Conservation (phyloP, 2,113 vertebrate genomes). For the Lampris incognitus region DNA sequence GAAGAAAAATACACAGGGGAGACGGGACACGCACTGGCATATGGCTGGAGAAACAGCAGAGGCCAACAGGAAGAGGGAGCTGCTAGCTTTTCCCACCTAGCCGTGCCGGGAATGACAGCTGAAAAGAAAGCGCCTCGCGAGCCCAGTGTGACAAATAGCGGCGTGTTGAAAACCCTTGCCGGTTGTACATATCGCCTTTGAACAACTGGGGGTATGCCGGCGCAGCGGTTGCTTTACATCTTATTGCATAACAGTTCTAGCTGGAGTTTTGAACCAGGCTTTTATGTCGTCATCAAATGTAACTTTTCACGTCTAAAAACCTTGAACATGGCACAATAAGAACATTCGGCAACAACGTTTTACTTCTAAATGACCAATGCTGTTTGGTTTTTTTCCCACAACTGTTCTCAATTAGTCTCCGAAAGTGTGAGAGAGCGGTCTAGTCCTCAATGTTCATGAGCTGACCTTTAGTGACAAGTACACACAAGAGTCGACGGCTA, state of each 20-base stretch:
- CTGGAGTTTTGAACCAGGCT: background rate
- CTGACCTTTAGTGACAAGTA: too few species aligned
- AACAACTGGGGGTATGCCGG: slow-evolving; percentile 16
- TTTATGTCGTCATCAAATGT: too few species aligned
- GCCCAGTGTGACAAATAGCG: background rate
- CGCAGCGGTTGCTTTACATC: background rate
- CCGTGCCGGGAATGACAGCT: background rate
- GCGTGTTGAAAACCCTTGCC: background rate
- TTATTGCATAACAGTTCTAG: background rate
- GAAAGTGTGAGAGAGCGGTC: too few species aligned
- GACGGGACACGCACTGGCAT: slow-evolving; percentile 26
- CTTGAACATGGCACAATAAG: too few species aligned
- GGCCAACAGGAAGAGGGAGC: background rate
- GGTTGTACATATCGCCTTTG: background rate
- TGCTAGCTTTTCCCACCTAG: background rate
- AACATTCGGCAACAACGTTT: too few species aligned
- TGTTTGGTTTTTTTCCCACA: too few species aligned
- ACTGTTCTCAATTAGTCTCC: too few species aligned
- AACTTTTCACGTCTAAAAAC: too few species aligned
- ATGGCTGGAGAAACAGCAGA: slow-evolving; percentile 30
- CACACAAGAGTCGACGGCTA: too few species aligned
- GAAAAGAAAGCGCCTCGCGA: slow-evolving; percentile 3
- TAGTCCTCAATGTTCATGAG: too few species aligned
- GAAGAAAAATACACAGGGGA: slow-evolving; percentile 30
- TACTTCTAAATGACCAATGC: too few species aligned